A percentile compares a stretch with the other conserved stretches of the same genome.
These are phyloP conservation scores for Zaprionus ghesquierei DNA, from an alignment of 1,140 invertebrate species.

Conservation along the genomic window DNA sequence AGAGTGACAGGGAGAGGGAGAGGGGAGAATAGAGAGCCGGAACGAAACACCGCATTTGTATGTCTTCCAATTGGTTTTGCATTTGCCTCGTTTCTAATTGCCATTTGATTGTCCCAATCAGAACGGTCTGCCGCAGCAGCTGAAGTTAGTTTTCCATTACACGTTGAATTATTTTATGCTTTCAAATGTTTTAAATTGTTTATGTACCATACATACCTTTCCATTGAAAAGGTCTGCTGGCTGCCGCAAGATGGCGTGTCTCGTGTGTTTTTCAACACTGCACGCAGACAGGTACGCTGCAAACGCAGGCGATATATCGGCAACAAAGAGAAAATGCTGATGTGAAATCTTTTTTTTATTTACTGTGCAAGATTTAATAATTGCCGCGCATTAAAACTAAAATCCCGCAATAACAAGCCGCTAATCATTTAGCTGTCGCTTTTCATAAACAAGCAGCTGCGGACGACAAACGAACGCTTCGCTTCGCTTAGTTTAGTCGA, in stretches of 20 bases:
- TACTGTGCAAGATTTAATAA: too few species aligned
- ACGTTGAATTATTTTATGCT: neutral
- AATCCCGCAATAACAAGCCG: neutral
- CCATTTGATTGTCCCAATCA: slow-evolving; percentile 18
- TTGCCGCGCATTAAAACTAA: too few species aligned
- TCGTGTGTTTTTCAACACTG: neutral
- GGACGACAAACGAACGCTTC: neutral
- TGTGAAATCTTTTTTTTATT: neutral
- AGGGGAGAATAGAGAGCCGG: neutral
- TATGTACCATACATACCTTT: neutral
- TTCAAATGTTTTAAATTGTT: neutral
- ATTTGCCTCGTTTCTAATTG: slow-evolving; percentile 24
- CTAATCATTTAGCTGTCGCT: neutral
- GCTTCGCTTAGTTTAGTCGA: neutral
- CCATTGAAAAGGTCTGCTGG: too few species aligned
- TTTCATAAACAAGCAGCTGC: neutral
- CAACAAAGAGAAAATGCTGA: neutral
- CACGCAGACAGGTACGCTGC: neutral
- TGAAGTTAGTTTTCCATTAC: neutral
- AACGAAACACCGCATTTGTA: slow-evolving; percentile 24
- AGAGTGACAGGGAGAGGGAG: neutral
- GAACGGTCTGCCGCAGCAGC: neutral
- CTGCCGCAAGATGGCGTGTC: neutral
- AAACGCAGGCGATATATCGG: neutral
- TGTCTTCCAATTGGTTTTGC: slow-evolving; percentile 19